These are phyloP conservation scores for Bradypus variegatus DNA, from an alignment of 2,797 vertebrate species.

Conservation along the genomic window DNA sequence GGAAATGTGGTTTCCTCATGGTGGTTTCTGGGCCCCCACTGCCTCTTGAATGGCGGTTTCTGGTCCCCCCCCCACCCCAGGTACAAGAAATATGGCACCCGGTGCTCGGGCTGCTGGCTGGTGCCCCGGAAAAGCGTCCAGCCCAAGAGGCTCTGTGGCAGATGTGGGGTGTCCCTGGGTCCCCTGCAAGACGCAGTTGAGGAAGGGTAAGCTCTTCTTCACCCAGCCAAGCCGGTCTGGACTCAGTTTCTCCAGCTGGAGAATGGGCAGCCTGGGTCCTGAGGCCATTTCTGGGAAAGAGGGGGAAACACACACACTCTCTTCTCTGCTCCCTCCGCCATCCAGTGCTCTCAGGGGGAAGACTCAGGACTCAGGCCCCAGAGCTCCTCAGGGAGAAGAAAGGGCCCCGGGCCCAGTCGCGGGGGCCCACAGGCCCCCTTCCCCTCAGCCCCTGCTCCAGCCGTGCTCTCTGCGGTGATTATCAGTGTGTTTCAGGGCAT, in stretches of 20 bases:
- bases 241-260: conserved; percentile 27
- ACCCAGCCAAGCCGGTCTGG: background rate
- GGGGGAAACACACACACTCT: too few species aligned
- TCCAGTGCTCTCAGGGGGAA: background rate
- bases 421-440: background rate
- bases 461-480: background rate
- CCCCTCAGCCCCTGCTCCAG: background rate
- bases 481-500: background rate
- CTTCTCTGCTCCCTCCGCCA: background rate
- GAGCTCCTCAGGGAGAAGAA: background rate
- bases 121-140: conserved; percentile 86
- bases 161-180: conserved; percentile 80
- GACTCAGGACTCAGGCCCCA: background rate
- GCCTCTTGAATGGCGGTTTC: conserved; percentile 26
- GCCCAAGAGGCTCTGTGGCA: conserved; percentile 76
- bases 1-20: background rate
- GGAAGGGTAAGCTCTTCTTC: conserved; percentile 42
- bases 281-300: background rate
- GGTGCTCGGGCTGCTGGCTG: conserved; percentile 86
- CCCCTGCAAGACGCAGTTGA: background rate
- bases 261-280: background rate
- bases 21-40: background rate
- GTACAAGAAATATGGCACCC: conserved; percentile 90
- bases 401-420: background rate
- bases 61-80: conserved; percentile 64